These are phyloP conservation scores for Choreutis nemorana DNA, from an alignment of 2,888 invertebrate genomes.

Conservation along the genomic window DNA sequence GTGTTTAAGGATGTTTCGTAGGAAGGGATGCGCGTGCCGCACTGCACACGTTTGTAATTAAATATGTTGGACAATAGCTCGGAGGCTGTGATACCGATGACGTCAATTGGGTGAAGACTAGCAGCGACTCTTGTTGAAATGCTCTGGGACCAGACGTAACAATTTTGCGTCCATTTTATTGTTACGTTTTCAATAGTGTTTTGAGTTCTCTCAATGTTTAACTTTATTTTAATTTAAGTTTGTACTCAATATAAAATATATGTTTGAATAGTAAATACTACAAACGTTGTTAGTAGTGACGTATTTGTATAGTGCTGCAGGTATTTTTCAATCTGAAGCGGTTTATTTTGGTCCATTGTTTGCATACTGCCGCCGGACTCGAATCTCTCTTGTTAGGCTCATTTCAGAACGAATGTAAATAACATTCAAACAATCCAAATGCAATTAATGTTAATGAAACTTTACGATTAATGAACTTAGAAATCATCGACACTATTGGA, in stretches of 20 bases:
- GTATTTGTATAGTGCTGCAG: no score
- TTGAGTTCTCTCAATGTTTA: neutral
- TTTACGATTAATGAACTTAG: no score
- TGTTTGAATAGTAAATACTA: no score
- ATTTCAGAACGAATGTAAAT: no score
- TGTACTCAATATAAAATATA: no score
- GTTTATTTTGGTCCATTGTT: slow-evolving; percentile 1
- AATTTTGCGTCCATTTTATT: neutral
- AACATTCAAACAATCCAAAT: no score
- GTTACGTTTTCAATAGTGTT: neutral
- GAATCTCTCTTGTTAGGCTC: no score
- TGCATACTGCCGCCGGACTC: neutral
- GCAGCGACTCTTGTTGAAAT: neutral
- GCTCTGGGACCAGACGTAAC: no score
- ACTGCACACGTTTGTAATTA: slow-evolving; percentile 65
- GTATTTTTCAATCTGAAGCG: neutral
- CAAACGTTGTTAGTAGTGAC: no score
- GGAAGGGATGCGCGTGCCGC: slow-evolving; percentile 61
- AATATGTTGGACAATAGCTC: slow-evolving; percentile 62
- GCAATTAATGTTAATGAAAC: no score
- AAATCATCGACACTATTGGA: no score
- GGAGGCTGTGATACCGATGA: slow-evolving; percentile 50
- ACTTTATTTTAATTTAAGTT: neutral
- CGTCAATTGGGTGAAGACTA: slow-evolving; percentile 40
- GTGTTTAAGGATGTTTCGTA: no score